Base-by-base conservation (phyloP, 2,888 invertebrate species). In the Conistra vaccinii region DNA sequence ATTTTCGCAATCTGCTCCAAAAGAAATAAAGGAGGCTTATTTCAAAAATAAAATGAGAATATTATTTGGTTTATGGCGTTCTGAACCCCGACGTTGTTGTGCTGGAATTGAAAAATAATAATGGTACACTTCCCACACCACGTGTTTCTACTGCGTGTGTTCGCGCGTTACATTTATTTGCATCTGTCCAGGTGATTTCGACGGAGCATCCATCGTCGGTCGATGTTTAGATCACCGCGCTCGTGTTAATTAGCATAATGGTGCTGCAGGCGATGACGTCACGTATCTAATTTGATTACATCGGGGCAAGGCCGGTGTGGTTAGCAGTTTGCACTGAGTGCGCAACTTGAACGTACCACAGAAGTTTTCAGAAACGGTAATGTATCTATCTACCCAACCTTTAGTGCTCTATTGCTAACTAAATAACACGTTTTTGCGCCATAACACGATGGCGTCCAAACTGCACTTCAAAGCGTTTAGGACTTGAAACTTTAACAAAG, bases 201-300 rank as follows among this genome's bases (percentile, higher is more conserved):
- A 61, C 67, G 76, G 71, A 80, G 69, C 66, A 76, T 87, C 79
- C 76, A 84, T 83, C 80, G 76, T 73, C 78, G 73, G 81, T 80
- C 58, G 76, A 83, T 85, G 87, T 90, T 90, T 88, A 90, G 90
- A 88, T 89, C 89, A 86, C 82, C 79, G 89, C 78, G 90, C 87
- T 88, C 84, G 87, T 87, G 92, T 90, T 94, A 94, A 95, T 95
- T 95, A 94, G 89, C 92, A 91, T 91, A 91, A 87, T 89, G 84
- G 89, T 91, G 91, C 87, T 91, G 89, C 88, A 92, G 90, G 84
- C 80, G 85, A 88, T 95, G 93, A 94, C 94, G 95, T 94, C 92
- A 95, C 89, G 88, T 88, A 89, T 93, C 94, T 95, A 95, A 96
- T 95, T 95, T 94, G 92, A 96, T 96, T 94, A 95, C 91, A 91